These are phyloP conservation scores for Pygocentrus nattereri DNA, from an alignment of 2,797 vertebrate genomes.

Conservation along the genomic window DNA sequence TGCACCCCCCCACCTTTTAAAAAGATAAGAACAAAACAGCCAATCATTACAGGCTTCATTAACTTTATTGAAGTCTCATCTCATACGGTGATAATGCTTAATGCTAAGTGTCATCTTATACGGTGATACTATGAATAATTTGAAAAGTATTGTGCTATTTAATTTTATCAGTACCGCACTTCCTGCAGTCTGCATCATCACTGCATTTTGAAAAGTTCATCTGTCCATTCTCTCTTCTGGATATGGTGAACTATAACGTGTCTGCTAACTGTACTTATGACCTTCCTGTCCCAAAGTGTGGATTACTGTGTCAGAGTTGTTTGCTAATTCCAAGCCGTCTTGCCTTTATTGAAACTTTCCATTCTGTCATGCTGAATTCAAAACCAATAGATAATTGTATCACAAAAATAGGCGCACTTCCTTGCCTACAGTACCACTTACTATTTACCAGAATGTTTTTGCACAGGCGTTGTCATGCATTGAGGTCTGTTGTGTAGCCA, in stretches of 20 bases:
- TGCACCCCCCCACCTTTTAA: too few species aligned
- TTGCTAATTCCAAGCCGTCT: conserved; percentile 18
- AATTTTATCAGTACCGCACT: too few species aligned
- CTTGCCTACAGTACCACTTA: conserved; percentile 28
- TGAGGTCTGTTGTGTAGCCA: conserved; percentile 4
- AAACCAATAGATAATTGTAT: conserved; percentile 29
- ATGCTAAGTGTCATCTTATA: too few species aligned
- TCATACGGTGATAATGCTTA: too few species aligned
- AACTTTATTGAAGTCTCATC: too few species aligned
- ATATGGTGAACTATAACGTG: background rate
- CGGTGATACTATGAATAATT: too few species aligned
- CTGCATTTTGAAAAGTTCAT: too few species aligned
- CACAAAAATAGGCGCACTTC: conserved; percentile 33
- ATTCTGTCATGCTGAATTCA: conserved; percentile 44
- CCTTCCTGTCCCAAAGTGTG: conserved; percentile 31
- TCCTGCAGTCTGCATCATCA: too few species aligned
- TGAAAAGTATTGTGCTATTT: too few species aligned
- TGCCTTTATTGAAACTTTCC: conserved; percentile 35
- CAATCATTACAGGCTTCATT: too few species aligned
- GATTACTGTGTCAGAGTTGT: conserved; percentile 30
- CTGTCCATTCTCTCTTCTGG: too few species aligned
- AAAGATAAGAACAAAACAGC: too few species aligned
- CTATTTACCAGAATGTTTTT: conserved; percentile 40
- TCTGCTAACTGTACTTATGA: conserved; percentile 10
- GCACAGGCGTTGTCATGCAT: conserved; percentile 22